phyloP scores from a whole-genome alignment of 2,113 vertebrate genomes.

The Planiliza haematocheilus region DNA sequence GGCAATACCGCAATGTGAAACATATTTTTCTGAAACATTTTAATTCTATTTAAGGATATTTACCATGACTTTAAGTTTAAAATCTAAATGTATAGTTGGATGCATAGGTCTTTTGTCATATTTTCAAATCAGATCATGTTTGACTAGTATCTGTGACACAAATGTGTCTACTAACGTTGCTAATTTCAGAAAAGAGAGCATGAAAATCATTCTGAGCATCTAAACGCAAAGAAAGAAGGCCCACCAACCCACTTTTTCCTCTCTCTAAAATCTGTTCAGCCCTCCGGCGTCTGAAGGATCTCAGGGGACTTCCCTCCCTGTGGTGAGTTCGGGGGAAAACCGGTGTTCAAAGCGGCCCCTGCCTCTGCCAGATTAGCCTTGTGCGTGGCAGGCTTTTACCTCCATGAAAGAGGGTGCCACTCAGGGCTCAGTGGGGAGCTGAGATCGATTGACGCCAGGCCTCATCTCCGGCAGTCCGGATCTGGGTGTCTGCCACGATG shows the following conservation, averaged over 20 bases:
- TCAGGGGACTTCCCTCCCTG: conserved; percentile 26
- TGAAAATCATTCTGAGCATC: not conserved
- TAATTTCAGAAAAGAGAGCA: not conserved
- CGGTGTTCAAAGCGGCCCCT: conserved; percentile 54
- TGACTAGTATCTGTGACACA: too few species aligned
- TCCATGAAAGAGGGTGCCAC: conserved; percentile 55
- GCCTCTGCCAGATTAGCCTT: conserved; percentile 41
- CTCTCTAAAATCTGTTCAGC: conserved; percentile 14
- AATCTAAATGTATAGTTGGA: too few species aligned
- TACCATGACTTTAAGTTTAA: not conserved
- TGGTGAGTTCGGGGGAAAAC: conserved; percentile 32
- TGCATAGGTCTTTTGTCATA: too few species aligned
- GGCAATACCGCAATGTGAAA: too few species aligned
- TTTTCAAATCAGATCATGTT: too few species aligned
- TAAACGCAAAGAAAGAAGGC: not conserved
- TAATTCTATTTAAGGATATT: not conserved
- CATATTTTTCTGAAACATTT: not conserved
- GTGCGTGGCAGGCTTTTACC: conserved; percentile 28
- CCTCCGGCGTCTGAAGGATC: conserved; percentile 40
- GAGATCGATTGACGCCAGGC: conserved; percentile 30
- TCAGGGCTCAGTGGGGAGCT: conserved; percentile 41
- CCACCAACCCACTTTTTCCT: not conserved
- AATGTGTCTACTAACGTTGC: not conserved
- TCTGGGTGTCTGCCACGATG: not conserved
- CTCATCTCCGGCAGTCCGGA: conserved; percentile 2